These are phyloP conservation scores for Magallana nippona DNA, from an alignment of 2,888 invertebrate species.

Conservation along the genomic window DNA sequence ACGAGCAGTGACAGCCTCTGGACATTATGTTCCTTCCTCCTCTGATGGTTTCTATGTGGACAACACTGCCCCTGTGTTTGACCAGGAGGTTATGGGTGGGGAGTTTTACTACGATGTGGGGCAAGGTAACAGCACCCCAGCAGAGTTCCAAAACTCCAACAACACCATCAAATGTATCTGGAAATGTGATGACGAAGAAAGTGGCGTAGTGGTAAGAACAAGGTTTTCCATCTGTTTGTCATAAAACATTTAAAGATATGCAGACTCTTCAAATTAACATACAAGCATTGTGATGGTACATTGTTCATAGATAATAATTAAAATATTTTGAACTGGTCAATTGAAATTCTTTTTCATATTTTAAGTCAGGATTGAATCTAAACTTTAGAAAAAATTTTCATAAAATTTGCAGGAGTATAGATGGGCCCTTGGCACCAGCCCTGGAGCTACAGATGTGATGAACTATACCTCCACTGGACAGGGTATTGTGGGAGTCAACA, in stretches of 20 bases:
- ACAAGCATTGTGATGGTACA: background rate
- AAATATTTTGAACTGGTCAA: too few relatives aligned
- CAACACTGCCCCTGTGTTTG: conserved; percentile 57
- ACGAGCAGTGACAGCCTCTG: conserved; percentile 62
- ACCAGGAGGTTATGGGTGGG: conserved; percentile 47
- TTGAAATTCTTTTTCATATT: too few relatives aligned
- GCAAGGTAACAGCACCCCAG: conserved; percentile 63
- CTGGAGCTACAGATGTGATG: conserved; percentile 62
- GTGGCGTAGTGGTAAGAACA: conserved; percentile 59
- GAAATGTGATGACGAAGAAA: conserved; percentile 62
- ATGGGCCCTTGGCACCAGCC: conserved; percentile 65
- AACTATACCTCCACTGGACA: conserved; percentile 55
- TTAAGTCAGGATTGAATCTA: too few relatives aligned
- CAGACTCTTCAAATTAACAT: too few relatives aligned
- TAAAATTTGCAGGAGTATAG: conserved; percentile 57
- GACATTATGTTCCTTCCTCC: conserved; percentile 50
- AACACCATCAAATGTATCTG: conserved; percentile 62
- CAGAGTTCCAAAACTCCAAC: conserved; percentile 57
- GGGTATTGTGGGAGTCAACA: conserved; percentile 58
- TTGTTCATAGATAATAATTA: too few relatives aligned
- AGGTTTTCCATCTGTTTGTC: too few relatives aligned
- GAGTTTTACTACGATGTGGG: conserved; percentile 59
- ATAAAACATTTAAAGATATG: too few relatives aligned
- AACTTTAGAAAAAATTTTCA: background rate
- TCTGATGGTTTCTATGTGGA: conserved; percentile 66